Base-by-base conservation (phyloP, 2,797 vertebrate species). In the Mormyrus hasselquistii region DNA sequence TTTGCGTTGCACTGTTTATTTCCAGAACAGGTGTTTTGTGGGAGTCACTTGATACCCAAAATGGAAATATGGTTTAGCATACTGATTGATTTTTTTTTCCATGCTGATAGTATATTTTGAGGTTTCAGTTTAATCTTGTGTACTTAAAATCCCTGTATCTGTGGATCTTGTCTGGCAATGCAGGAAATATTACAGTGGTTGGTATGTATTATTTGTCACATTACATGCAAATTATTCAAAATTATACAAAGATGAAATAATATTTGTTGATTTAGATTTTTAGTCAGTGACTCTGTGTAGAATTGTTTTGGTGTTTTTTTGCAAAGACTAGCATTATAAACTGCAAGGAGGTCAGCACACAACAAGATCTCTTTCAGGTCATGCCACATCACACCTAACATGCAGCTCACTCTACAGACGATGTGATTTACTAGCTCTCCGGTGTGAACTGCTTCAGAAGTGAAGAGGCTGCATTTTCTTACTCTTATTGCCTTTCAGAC, bases 401-500 rank as follows among this genome's bases (percentile, higher is more conserved):
- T 7, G 14, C 10, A 83, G 5, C 41, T 47, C 44, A 49, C 1
- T 49, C 38, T 49, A 29, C 4, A 44, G 44, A n/a, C 41, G 9
- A 83, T 3, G 79, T 50, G 82, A 84, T 47, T 47, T 83, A 22
- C 16, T 49, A 49, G 2, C 9, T 76, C 29, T 16, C 34, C 69
- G 19, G 69, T 5, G 2, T 38, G 34, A 41, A 25, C 44, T n/a
- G 79, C 44, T 84, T 25, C 19, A 44, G 19, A 50, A 47, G 47
- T 25, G n/a, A 10, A 34, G 16, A n/a, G 52, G 53, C 85, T 55
- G 55, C 7, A 29, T 50, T 52, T 88, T 82, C 62, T 44, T 49
- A 62, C 65, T 84, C 57, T 86, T 76, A 53, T 52, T 62, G 76
- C 38, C 55, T 50, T 41, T 89, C 44, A 86, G 88, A 41, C 49